Conservation (phyloP, 1,140 invertebrate species). For the Zaprionus capensis region DNA sequence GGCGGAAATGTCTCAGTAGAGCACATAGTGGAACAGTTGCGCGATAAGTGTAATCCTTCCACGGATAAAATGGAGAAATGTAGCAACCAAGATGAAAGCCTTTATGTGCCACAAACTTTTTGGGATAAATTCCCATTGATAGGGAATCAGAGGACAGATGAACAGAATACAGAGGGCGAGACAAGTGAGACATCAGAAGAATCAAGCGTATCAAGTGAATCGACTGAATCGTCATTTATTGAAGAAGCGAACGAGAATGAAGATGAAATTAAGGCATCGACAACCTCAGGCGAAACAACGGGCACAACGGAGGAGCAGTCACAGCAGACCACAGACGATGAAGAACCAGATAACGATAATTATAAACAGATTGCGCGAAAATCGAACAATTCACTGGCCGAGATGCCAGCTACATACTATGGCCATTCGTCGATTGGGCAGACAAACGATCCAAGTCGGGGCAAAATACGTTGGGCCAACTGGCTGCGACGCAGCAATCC, state of each 20-base stretch:
- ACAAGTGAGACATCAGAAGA: neutral
- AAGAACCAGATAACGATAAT: constrained; percentile 5
- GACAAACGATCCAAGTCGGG: neutral
- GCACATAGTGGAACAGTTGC: constrained; percentile 16
- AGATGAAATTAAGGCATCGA: neutral
- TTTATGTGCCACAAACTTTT: constrained; percentile 27
- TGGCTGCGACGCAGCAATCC: constrained; percentile 28
- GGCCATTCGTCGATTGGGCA: neutral
- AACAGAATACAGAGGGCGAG: neutral
- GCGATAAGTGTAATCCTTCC: constrained; percentile 11
- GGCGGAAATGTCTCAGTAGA: constrained; percentile 26
- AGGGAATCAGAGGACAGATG: neutral
- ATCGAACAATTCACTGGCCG: constrained; percentile 1
- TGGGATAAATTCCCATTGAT: constrained; percentile 22
- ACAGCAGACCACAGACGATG: neutral
- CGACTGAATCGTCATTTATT: neutral
- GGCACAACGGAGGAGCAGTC: neutral
- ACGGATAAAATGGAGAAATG: neutral
- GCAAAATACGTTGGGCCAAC: constrained; percentile 41
- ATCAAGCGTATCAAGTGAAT: constrained; percentile 1
- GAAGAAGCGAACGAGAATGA: neutral
- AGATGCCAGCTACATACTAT: constrained; percentile 18
- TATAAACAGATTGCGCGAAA: neutral
- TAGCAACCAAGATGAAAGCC: neutral
- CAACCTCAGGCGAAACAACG: neutral